phyloP scores from a whole-genome alignment of 2,113 vertebrate genomes.

The Amphiprion percula region DNA sequence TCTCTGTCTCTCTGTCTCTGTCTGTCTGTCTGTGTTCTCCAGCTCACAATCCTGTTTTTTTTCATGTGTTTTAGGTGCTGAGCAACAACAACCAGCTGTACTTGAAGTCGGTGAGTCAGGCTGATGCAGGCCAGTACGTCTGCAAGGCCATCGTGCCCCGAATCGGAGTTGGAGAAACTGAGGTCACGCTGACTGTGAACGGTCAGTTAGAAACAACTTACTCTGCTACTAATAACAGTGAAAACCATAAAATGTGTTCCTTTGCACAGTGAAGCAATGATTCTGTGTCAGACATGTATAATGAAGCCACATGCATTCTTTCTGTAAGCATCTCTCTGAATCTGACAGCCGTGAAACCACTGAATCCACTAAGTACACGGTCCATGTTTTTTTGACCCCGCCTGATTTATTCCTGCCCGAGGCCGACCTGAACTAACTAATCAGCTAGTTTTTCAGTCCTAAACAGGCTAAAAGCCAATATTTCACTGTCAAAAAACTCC shows the following conservation, averaged over 20 bases:
- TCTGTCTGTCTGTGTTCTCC: slow-evolving; percentile 33
- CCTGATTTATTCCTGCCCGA: slow-evolving; percentile 29
- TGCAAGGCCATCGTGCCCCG: slow-evolving; percentile 97
- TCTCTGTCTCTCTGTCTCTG: slow-evolving; percentile 35
- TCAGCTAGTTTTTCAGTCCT: slow-evolving; percentile 24
- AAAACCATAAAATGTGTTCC: background rate
- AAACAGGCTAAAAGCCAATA: slow-evolving; percentile 31
- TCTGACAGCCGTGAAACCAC: background rate
- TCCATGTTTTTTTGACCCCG: background rate
- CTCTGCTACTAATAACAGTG: background rate
- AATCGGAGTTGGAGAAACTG: slow-evolving; percentile 94
- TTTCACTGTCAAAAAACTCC: slow-evolving; percentile 34
- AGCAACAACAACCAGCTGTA: slow-evolving; percentile 97
- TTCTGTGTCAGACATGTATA: slow-evolving; percentile 3
- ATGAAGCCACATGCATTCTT: background rate
- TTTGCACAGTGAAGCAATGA: background rate
- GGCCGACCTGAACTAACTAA: slow-evolving; percentile 28
- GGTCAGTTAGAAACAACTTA: slow-evolving; percentile 80
- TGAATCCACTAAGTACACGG: background rate
- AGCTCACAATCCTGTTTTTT: slow-evolving; percentile 12
- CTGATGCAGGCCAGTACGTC: slow-evolving; percentile 92
- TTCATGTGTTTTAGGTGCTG: slow-evolving; percentile 87
- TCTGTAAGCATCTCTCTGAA: background rate
- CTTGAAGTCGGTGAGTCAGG: slow-evolving; percentile 92
- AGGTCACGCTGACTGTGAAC: slow-evolving; percentile 93